Evolutionary conservation across 2,888 invertebrate species (phyloP), one percentile per base, ranked within the genome.

Genomic region (Eurois occulta): DNA sequence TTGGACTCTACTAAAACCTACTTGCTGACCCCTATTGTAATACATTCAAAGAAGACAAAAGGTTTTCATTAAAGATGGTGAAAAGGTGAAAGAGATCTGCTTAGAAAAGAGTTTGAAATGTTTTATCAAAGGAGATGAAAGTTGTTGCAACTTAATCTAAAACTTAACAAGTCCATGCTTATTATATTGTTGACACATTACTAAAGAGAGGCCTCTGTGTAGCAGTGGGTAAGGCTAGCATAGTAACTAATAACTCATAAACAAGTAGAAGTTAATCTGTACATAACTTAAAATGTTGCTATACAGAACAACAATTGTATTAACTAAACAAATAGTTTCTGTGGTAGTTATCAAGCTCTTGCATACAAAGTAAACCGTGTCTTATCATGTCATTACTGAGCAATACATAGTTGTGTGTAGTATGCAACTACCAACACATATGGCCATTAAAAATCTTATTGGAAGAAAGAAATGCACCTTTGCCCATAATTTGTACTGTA

Each of bases 271-370:
- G 16, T 38, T n/a, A 62, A 7, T 35, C 35, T 60, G 7, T 67
- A 38, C 7, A 18, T 21, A 60, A 46, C 7, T 24, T 21, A 60
- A 46, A 41, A 35, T 32, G n/a, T 55, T 35, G 5, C 41, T 18
- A n/a, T 13, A 55, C 18, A 78, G 1, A 78, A 78, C 52, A 78
- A 78, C 62, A 32, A 55, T 32, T 62, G 66, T 80, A 38, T 32
- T 8, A 46, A 81, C 65, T 41, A 16, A 65, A 41, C 41, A 41
- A 65, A 69, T 75, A 43, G 48, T 48, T 28, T 48, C 16, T 68
- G 38, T 48, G 16, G 35, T 18, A 69, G 46, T 58, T 80, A 75
- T 46, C 68, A 69, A n/a, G 28, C 24, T 58, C 41, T 60, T 74
- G 11, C 41, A 28, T 60, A 81, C 65, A 81, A 60, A 60, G 69